These are phyloP conservation scores for Brachyalestes nurse DNA, from an alignment of 2,797 vertebrate species.

Conservation along the genomic window DNA sequence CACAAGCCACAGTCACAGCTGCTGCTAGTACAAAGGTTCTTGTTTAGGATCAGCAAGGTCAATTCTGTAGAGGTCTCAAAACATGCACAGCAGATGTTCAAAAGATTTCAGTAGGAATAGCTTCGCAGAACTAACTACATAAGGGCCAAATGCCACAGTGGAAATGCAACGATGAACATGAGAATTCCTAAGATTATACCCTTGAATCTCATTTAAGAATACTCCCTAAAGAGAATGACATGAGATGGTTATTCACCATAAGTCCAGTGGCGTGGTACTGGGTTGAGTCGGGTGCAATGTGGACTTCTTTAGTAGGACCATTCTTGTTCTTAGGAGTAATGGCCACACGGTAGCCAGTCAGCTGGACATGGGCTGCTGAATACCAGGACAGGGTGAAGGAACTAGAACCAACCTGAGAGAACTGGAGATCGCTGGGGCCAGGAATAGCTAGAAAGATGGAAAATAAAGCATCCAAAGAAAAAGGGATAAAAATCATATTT, in stretches of 20 bases:
- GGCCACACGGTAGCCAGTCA: conserved; percentile 87
- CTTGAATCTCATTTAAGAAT: neutral
- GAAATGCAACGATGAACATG: neutral
- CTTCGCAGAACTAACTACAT: neutral
- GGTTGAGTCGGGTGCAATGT: conserved; percentile 81
- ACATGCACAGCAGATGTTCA: neutral
- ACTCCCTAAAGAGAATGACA: neutral
- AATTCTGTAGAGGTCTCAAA: conserved; percentile 11
- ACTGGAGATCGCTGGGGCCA: conserved; percentile 81
- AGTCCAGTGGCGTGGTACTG: conserved; percentile 81
- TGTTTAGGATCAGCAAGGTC: conserved; percentile 17
- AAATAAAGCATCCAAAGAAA: neutral
- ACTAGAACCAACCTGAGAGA: conserved; percentile 82
- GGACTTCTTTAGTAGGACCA: conserved; percentile 85
- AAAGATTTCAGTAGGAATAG: conserved; percentile 14
- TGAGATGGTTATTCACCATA: conserved; percentile 76
- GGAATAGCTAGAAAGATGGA: conserved; percentile 81
- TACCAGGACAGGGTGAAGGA: conserved; percentile 81
- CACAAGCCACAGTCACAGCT: conserved; percentile 18
- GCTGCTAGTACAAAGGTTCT: conserved; percentile 28
- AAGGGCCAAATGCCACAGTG: neutral
- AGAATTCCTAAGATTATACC: too few species aligned
- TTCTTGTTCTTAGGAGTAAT: conserved; percentile 86
- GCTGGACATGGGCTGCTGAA: conserved; percentile 81
- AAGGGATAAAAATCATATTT: neutral